Evolutionary conservation across 2,797 vertebrate genomes (phyloP), one percentile per base, ranked within the genome.

Genomic region (Spheniscus humboldti): DNA sequence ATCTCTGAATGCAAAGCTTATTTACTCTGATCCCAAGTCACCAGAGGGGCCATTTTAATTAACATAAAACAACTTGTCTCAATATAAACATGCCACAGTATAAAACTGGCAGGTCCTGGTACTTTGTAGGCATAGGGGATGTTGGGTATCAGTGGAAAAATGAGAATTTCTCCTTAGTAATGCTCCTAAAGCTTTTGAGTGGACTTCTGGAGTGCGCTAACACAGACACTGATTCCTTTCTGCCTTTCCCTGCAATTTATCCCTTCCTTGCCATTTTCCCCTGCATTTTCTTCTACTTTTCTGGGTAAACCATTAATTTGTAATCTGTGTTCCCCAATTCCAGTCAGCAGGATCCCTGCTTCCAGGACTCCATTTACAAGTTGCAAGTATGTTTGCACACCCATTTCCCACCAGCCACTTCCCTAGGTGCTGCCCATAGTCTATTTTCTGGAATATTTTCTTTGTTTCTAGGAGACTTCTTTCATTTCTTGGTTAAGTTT

Each of bases 1-100:
- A 43, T 55, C 10, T 80, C 62, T 66, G n/a, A 88, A 83, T 53
- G 22, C 31, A 96, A 80, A 94, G 60, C n/a, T 75, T 91, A 83
- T 88, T 94, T 83, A 53, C 28, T 77, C 27, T 43, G 30, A 92
- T 91, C 56, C 64, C 37, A 31, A 43, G 55, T 37, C 47, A 67
- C 76, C 2, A 5, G 50, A 68, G 10, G n/a, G 22, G 24, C n/a
- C 18, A 28, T 88, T 91, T 92, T 93, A 89, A 93, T 52, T 86
- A 75, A 33, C 30, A 31, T 76, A 41, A 85, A 82, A 5, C 10
- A 87, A 82, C 13, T 53, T 71, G 31, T 57, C 68, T 83, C 53
- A 15, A 4, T 57, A 83, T 37, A 83, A 86, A 53, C 12, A 25
- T 62, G 18, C 6, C 9, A 39, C 15, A 71, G 25, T 23, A 50